A percentile compares a stretch with the other conserved stretches of the same genome.
These are phyloP conservation scores for Chaenocephalus aceratus DNA, from an alignment of 2,113 vertebrate species.

Conservation along the genomic window DNA sequence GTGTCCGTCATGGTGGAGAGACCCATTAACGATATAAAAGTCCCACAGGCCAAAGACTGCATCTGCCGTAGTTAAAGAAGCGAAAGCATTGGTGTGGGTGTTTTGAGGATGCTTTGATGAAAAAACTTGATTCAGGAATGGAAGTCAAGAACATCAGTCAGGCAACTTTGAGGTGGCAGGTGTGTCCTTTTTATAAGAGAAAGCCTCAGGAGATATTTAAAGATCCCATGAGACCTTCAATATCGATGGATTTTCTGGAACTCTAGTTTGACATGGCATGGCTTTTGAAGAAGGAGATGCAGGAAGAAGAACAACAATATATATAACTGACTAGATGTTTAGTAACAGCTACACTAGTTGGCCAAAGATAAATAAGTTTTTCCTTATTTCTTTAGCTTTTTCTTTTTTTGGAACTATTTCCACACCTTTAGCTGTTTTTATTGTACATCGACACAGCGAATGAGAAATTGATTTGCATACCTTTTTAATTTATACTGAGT, in stretches of 20 bases:
- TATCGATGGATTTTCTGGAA: neutral
- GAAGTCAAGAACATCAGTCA: constrained; percentile 12
- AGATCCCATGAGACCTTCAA: constrained; percentile 15
- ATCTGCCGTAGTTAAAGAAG: neutral
- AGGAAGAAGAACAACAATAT: constrained; percentile 3
- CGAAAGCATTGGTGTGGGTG: neutral
- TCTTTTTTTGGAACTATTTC: too few species aligned
- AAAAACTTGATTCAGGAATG: constrained; percentile 15
- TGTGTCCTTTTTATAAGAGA: constrained; percentile 49
- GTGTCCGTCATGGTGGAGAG: constrained; percentile 2
- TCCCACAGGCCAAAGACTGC: neutral
- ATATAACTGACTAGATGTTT: neutral
- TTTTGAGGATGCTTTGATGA: neutral
- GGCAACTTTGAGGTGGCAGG: constrained; percentile 39
- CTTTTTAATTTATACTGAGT: neutral
- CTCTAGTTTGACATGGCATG: constrained; percentile 10
- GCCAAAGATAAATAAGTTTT: neutral
- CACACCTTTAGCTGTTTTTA: too few species aligned
- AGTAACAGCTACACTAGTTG: too few species aligned
- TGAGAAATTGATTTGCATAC: neutral
- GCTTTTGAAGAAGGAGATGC: constrained; percentile 7
- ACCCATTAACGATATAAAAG: neutral
- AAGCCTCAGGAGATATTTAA: constrained; percentile 21
- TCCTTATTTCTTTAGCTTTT: neutral
- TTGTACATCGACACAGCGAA: too few species aligned